Percentiles rank a stretch among this genome's conserved stretches.
phyloP scores from a whole-genome alignment of 92 coral and sea anemone genomes.

The Nematostella vectensis region DNA sequence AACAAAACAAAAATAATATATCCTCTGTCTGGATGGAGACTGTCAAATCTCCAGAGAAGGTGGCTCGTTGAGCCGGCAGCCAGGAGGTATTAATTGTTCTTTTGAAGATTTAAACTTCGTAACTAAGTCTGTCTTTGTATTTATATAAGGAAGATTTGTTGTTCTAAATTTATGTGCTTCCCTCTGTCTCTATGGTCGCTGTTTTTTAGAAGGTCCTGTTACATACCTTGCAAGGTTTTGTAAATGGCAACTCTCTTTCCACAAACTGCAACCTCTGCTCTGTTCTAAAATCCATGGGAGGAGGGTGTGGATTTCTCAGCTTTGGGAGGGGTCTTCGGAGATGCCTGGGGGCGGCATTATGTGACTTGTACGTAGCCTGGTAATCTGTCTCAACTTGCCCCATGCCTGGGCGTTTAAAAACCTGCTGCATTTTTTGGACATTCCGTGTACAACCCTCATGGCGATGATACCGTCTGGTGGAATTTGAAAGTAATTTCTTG shows the following conservation, averaged over 20 bases:
- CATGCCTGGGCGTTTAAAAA: slow-evolving; percentile 78
- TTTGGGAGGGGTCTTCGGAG: slow-evolving; percentile 76
- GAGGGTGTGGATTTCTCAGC: slow-evolving; percentile 87
- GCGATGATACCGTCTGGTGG: slow-evolving; percentile 75
- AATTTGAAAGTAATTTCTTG: no score
- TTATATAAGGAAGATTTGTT: no score
- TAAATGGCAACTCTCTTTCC: slow-evolving; percentile 35
- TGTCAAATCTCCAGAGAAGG: no score
- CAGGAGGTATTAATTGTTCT: no score
- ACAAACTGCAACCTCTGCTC: slow-evolving; percentile 69
- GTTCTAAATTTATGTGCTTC: no score
- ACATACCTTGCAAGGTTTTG: slow-evolving; percentile 55
- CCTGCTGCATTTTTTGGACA: slow-evolving; percentile 60
- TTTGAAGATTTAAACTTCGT: no score
- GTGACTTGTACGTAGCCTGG: slow-evolving; percentile 64
- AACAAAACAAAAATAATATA: no score
- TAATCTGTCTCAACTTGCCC: slow-evolving; percentile 66
- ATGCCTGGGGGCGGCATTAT: slow-evolving; percentile 45
- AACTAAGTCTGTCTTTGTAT: no score
- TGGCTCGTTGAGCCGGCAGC: no score
- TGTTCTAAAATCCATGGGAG: slow-evolving; percentile 96
- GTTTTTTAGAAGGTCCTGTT: background rate
- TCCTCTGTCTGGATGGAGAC: no score
- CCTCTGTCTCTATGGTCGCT: background rate
- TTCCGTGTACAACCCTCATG: slow-evolving; percentile 82